phyloP scores from a whole-genome alignment of 2,797 vertebrate species.

The Tenualosa thibaudeaui region DNA sequence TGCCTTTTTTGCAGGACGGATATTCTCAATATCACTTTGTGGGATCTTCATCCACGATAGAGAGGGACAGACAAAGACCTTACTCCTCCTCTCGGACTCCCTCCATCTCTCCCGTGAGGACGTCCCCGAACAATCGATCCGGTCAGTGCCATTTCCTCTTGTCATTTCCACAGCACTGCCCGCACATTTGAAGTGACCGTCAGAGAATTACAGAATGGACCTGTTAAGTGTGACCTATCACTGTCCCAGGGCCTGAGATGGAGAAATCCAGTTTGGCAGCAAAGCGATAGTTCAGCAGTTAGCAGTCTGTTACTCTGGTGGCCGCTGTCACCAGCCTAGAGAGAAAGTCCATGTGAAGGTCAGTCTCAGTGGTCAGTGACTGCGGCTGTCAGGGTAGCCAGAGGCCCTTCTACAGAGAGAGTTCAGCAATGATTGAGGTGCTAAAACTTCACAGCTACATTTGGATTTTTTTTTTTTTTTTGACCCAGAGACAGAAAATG shows the following conservation, averaged over 20 bases:
- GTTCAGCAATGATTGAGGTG: background rate
- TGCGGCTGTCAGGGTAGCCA: background rate
- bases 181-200: background rate
- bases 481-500: background rate
- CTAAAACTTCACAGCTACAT: background rate
- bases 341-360: background rate
- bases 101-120: constrained; percentile 95
- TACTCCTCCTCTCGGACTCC: constrained; percentile 98
- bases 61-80: constrained; percentile 94
- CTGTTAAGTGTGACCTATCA: background rate
- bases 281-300: background rate
- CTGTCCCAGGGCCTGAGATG: background rate
- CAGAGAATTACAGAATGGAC: background rate
- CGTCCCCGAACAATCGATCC: constrained; percentile 98
- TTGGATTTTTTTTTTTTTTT: background rate
- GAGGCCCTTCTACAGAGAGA: background rate
- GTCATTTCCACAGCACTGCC: background rate
- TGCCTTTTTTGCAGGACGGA: constrained; percentile 82
- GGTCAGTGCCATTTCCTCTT: constrained; percentile 72
- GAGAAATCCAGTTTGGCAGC: background rate
- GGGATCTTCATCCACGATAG: constrained; percentile 97
- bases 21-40: constrained; percentile 99
- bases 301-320: background rate
- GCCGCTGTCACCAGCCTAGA: background rate
- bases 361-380: background rate